Percentiles rank a stretch among this genome's conserved stretches.
These are phyloP conservation scores for Caenorhabditis sinica DNA, from an alignment of 2,888 invertebrate genomes.

Conservation along the genomic window DNA sequence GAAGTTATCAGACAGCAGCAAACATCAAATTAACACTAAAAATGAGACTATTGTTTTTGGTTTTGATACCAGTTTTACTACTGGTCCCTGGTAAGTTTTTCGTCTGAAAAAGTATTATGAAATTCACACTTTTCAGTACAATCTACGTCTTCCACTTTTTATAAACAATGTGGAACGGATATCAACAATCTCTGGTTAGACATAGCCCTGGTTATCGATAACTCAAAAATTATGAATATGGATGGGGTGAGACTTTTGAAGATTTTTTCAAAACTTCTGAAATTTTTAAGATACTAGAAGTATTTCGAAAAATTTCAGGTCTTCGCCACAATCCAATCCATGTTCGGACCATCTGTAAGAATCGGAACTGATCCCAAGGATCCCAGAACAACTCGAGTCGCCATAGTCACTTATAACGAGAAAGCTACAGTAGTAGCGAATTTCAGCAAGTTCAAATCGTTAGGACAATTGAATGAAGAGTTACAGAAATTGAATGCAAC, in stretches of 20 bases:
- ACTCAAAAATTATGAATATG: constrained; percentile 6
- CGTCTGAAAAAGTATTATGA: neutral
- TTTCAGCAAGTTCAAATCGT: constrained; percentile 29
- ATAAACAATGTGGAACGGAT: constrained; percentile 24
- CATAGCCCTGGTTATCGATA: constrained; percentile 37
- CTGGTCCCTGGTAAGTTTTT: neutral
- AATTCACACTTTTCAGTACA: neutral
- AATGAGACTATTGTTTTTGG: neutral
- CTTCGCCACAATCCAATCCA: constrained; percentile 21
- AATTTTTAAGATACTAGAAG: too few species aligned
- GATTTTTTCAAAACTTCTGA: neutral
- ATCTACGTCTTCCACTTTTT: neutral
- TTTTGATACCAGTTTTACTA: neutral
- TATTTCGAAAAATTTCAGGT: constrained; percentile 2
- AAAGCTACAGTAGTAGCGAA: constrained; percentile 30
- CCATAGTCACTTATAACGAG: constrained; percentile 40
- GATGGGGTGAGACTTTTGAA: constrained; percentile 9
- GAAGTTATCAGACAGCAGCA: constrained; percentile 16
- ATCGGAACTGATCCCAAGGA: constrained; percentile 22
- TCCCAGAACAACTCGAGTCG: constrained; percentile 30
- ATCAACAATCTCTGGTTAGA: constrained; percentile 38
- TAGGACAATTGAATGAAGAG: constrained; percentile 12
- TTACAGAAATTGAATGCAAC: constrained; percentile 23
- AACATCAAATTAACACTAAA: constrained; percentile 13
- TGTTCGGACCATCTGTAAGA: constrained; percentile 17